Evolutionary conservation across 2,888 invertebrate species (phyloP), one percentile per base, ranked within the genome.

Genomic region (Meteorus colon): DNA sequence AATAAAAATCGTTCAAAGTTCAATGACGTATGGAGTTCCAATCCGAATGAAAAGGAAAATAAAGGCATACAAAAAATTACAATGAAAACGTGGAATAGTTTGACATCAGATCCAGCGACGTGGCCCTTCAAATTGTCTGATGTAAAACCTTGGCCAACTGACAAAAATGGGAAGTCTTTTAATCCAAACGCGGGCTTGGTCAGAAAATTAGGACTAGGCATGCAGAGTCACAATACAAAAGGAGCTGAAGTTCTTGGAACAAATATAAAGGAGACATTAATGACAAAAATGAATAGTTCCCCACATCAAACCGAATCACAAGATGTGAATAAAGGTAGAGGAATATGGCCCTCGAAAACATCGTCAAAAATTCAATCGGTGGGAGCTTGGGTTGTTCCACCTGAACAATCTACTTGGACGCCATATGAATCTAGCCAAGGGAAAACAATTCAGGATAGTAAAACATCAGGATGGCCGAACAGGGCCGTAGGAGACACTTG

Each of bases 61-160:
- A 69, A 77, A 14, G 59, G 76, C 14, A 34, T 83, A 4, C 85
- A 86, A 0, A 84, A 86, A 31, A 82, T 87, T 34, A 84, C 85
- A 1, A 84, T 86, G 84, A 84, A 84, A 55, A 84, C 86, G 0
- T 86, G 86, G 87, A 86, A 84, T 75, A 87, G 86, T 19, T 72
- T 87, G 27, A 85, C 88, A 0, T 88, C 88, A 0, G 88, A 89
- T 77, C 87, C 88, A 0, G 87, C 87, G 0, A 87, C 88, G 0
- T 89, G 89, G 89, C 88, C 89, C 0, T 87, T 87, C 70, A 88
- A 87, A 71, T 76, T 87, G 0, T 84, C 86, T 0, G 86, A 85
- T 0, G 86, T 84, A 0, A 87, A 88, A 41, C 86, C 88, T 1
- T 89, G 89, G 89, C 88, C 87, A 0, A 88, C 88, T 65, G 87